Evolutionary conservation across 2,888 invertebrate genomes (phyloP), one percentile per base, ranked within the genome.

Genomic region (Trissolcus brochymenae): DNA sequence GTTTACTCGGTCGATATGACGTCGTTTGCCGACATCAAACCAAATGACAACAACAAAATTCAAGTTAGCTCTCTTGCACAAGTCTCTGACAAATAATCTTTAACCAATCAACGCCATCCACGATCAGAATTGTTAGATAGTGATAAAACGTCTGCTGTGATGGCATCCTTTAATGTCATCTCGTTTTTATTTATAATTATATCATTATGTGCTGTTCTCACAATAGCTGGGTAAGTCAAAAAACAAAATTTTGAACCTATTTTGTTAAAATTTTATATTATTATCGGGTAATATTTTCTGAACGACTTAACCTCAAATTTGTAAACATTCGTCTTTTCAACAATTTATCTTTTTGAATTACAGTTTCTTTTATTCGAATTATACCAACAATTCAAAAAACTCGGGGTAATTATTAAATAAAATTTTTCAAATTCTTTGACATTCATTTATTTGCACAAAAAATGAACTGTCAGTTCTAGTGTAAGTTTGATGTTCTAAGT

Each of bases 131-230:
- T 35, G 35, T 35, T 11, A 35, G 59, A 62, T 19, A 51, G 54
- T 43, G 72, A 76, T 79, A 76, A 81, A 86, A 87, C 87, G 85
- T 87, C 87, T 87, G 87, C 87, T 86, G 87, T 82, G 78, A 89
- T 89, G 89, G 87, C 87, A 87, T 84, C 83, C 56, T 76, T 83
- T 78, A 82, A 81, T 71, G 82, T 86, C 82, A 80, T 85, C 76
- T 83, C 73, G 65, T 77, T 84, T 78, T 83, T 88, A 80, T 83
- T 87, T 67, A 73, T 88, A 81, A 87, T 83, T 85, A 86, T 88
- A 83, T 76, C 80, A 72, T 67, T 87, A 82, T 85, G 81, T 78
- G 78, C 86, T 13, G 59, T 86, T 61, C 79, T 86, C 68, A 79
- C 83, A 17, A 21, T 80, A 19, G 89, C 88, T 11, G 88, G 86